A percentile compares a stretch with the other conserved stretches of the same genome.
Evolutionary conservation across 2,797 vertebrate genomes (phyloP).

Genomic region (Urophycis tenuis): DNA sequence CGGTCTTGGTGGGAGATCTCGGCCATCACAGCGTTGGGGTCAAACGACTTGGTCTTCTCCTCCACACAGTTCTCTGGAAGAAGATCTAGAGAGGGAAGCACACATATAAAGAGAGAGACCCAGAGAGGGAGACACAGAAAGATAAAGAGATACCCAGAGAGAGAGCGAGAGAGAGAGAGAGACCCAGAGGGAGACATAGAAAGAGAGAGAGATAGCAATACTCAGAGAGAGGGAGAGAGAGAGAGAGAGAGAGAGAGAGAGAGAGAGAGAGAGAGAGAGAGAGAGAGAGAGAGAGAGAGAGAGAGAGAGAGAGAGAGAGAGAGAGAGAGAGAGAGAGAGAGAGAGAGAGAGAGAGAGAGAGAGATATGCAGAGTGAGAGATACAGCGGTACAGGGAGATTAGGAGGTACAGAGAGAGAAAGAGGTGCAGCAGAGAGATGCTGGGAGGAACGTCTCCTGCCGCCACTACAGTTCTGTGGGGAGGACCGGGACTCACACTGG

Average conservation of each 20-base stretch:
- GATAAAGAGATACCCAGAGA: too few species aligned
- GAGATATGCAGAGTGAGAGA: too few species aligned
- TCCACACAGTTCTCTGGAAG: conserved; percentile 92
- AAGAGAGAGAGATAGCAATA: background rate
- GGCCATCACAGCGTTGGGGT: conserved; percentile 86
- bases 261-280: too few species aligned
- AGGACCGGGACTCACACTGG: conserved; percentile 80
- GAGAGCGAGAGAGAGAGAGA: background rate
- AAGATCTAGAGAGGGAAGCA: conserved; percentile 69
- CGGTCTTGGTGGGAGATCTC: conserved; percentile 77
- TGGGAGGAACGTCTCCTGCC: background rate
- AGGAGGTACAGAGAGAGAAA: too few species aligned
- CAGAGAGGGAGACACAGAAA: background rate
- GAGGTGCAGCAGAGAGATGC: too few species aligned
- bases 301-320: too few species aligned
- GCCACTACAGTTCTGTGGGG: background rate
- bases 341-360: too few species aligned
- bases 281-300: too few species aligned
- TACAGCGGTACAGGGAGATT: too few species aligned
- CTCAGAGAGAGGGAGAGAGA: too few species aligned
- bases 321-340: too few species aligned
- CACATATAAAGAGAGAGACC: background rate
- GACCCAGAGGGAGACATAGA: background rate
- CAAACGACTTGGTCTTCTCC: conserved; percentile 87
- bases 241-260: too few species aligned